These are phyloP conservation scores for Dipodomys ordii DNA, from an alignment of 2,113 vertebrate genomes.

Conservation along the genomic window DNA sequence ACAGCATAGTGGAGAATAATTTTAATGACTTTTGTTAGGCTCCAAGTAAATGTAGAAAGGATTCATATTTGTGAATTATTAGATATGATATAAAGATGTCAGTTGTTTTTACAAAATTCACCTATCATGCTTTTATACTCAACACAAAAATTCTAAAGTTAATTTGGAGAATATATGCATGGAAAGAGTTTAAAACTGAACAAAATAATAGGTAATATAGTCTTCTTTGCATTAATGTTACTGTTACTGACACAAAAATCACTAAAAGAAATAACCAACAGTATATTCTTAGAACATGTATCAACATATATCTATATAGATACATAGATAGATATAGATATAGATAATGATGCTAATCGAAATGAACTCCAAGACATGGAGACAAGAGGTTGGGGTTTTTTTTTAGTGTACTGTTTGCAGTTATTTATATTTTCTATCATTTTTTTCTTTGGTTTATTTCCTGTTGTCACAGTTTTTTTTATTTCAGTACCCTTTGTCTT, in stretches of 20 bases:
- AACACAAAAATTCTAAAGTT: not conserved
- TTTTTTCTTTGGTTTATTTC: no score
- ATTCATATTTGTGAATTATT: not conserved
- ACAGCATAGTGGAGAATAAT: not conserved
- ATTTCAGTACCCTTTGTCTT: no score
- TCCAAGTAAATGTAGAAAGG: not conserved
- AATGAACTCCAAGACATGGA: no score
- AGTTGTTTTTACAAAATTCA: not conserved
- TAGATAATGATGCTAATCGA: no score
- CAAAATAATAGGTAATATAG: not conserved
- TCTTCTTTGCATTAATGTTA: not conserved
- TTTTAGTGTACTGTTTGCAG: no score
- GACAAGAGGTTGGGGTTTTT: no score
- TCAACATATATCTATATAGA: no score
- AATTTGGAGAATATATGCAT: not conserved
- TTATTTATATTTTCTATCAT: no score
- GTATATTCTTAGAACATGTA: not conserved
- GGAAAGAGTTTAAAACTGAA: not conserved
- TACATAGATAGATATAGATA: no score
- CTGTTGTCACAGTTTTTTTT: no score
- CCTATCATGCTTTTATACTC: not conserved
- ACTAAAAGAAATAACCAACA: not conserved
- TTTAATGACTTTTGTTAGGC: not conserved
- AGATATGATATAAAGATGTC: not conserved
- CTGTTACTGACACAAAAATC: constrained; percentile 19